phyloP scores from a whole-genome alignment of 2,888 invertebrate species.

The Drosophila crucigera region DNA sequence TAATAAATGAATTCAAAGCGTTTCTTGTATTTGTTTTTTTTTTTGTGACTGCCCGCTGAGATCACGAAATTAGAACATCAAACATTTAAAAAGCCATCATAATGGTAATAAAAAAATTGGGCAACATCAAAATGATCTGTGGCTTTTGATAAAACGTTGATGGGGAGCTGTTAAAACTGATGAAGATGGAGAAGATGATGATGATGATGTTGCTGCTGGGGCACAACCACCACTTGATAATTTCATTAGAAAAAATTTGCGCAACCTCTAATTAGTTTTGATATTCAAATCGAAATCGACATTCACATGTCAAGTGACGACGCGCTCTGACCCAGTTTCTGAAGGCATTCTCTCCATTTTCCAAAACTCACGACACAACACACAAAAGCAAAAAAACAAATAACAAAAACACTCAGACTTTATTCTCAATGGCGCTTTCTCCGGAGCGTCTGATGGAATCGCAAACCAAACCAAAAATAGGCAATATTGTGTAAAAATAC shows the following conservation, averaged over 20 bases:
- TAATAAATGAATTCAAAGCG: constrained; percentile 40
- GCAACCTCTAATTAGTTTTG: constrained; percentile 63
- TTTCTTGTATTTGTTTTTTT: background rate
- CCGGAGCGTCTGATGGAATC: background rate
- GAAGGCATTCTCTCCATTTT: constrained; percentile 39
- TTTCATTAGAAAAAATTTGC: constrained; percentile 66
- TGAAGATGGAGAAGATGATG: constrained; percentile 29
- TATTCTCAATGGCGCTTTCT: constrained; percentile 31
- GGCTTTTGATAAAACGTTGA: constrained; percentile 40
- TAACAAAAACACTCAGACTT: constrained; percentile 5
- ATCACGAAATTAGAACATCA: constrained; percentile 58
- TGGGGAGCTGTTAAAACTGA: constrained; percentile 25
- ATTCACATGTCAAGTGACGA: constrained; percentile 60
- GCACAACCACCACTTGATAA: constrained; percentile 60
- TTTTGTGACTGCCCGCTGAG: constrained; percentile 34
- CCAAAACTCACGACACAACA: constrained; percentile 21
- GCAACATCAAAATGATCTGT: constrained; percentile 45
- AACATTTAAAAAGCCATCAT: constrained; percentile 58
- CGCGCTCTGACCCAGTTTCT: constrained; percentile 61
- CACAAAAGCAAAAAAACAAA: background rate
- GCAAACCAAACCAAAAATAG: constrained; percentile 50
- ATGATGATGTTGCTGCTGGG: constrained; percentile 22
- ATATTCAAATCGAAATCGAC: constrained; percentile 44
- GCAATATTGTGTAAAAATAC: constrained; percentile 60
- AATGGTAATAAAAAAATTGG: constrained; percentile 49